A percentile compares a stretch with the other conserved stretches of the same genome.
These are phyloP conservation scores for Coleophora deauratella DNA, from an alignment of 2,888 invertebrate species.

Conservation along the genomic window DNA sequence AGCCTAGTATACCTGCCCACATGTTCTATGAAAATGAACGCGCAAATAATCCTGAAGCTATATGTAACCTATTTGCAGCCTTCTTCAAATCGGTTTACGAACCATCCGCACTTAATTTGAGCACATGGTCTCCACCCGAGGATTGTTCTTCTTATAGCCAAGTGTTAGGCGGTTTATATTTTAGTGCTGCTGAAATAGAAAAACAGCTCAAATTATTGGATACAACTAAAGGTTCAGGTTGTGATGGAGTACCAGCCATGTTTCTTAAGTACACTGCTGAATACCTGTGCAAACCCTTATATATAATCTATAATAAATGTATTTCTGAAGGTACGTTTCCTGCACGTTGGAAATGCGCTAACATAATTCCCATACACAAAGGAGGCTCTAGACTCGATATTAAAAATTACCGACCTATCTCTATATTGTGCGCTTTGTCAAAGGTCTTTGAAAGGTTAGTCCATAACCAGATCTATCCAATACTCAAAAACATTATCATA, in stretches of 20 bases:
- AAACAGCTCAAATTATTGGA: background rate
- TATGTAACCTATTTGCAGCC: background rate
- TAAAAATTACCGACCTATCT: slow-evolving; percentile 12
- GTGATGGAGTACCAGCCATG: background rate
- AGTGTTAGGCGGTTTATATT: background rate
- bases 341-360: background rate
- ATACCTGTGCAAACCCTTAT: background rate
- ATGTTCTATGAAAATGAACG: too few species aligned
- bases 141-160: background rate
- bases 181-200: background rate
- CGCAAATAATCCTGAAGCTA: too few species aligned
- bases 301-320: background rate
- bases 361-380: background rate
- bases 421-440: slow-evolving; percentile 12
- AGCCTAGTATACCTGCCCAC: background rate
- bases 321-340: background rate
- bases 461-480: slow-evolving; percentile 11
- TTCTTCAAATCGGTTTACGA: background rate
- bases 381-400: background rate
- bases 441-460: slow-evolving; percentile 16
- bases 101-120: background rate
- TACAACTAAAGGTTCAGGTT: background rate
- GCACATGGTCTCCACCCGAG: background rate
- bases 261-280: background rate
- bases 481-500: slow-evolving; percentile 11